Evolutionary conservation across 30 jellyfish, hydroid and myxozoan genomes (phyloP).

Genomic region (Hydractinia symbiolongicarpus): DNA sequence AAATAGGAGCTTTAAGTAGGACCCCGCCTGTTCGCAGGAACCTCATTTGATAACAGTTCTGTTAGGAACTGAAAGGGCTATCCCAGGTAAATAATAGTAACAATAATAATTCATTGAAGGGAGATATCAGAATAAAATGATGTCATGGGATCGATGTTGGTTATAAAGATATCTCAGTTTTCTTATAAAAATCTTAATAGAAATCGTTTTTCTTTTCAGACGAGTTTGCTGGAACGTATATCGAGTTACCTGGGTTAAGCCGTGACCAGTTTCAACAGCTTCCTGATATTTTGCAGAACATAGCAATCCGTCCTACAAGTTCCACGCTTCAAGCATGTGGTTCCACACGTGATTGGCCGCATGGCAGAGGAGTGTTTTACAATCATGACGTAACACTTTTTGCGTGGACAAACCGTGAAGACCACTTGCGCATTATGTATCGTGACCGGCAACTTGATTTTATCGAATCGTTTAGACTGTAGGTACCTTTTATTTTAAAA

Average conservation of each 20-base stretch:
- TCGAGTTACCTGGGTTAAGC: slow-evolving; percentile 19
- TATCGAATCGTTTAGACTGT: slow-evolving; percentile 35
- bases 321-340: slow-evolving; percentile 22
- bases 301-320: slow-evolving; percentile 13
- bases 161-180: too few species aligned
- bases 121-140: too few species aligned
- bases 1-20: too few species aligned
- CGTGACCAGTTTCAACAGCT: not conserved
- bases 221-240: slow-evolving; percentile 29
- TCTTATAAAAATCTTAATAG: too few species aligned
- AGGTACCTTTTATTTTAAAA: not conserved
- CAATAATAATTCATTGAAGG: too few species aligned
- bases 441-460: slow-evolving; percentile 45
- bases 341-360: slow-evolving; percentile 46
- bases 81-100: too few species aligned
- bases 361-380: slow-evolving; percentile 35
- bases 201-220: not conserved
- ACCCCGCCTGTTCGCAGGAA: too few species aligned
- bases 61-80: too few species aligned
- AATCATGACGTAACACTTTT: not conserved
- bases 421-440: slow-evolving; percentile 60
- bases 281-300: slow-evolving; percentile 32
- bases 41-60: too few species aligned
- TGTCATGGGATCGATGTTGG: too few species aligned
- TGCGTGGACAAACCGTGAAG: slow-evolving; percentile 67